Base-by-base conservation (phyloP, 92 coral and sea anemone genomes). In the Palythoa heliodiscus region DNA sequence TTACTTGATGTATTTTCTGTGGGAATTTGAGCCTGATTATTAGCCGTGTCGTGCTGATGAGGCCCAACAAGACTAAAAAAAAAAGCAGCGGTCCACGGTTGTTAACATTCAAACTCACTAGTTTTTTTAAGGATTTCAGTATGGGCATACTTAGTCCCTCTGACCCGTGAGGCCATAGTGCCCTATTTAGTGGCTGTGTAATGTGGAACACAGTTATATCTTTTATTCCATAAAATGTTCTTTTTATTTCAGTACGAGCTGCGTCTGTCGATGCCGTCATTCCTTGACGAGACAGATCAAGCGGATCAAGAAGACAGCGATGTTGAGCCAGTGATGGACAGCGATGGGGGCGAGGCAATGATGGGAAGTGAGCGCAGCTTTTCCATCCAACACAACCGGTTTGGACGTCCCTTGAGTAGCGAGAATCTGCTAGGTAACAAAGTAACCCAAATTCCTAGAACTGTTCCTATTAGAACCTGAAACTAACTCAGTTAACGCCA, bases 401-500 rank as follows among this genome's bases (percentile, higher is more conserved):
- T 92, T 86, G 99, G 99, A 22, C 92, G 93, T 52, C 98, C 99
- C 0, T 81, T 96, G 66, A 92, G 95, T 38, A 94, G 92, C 13
- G 99, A 96, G 52, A 93, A 92, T 52, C 93, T 95, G 98, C 79
- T 96, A 80, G 98, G 99, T 96, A 90, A 86, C 89, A 37, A 67
- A 50, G 22, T 0, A 37, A 17, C 35, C 66, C 23, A 19, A 2
- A 13, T 57, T 13, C 15, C 63, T 12, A 13, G 63, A 57, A 17
- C 47, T 40, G n/a, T 11, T 0, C 4, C 1, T 57, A 12, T 7
- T 7, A 57, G n/a, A 17, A 3, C n/a, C 11, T 57, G n/a, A 13
- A 57, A 13, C 63, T 4, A 7, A 57, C 63, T n/a, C n/a, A n/a
- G n/a, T n/a, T n/a, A 29, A 29, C 35, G 35, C 35, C 35, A 29